Conservation (phyloP, 2,797 vertebrate species). For the Phalloptychus januarius region DNA sequence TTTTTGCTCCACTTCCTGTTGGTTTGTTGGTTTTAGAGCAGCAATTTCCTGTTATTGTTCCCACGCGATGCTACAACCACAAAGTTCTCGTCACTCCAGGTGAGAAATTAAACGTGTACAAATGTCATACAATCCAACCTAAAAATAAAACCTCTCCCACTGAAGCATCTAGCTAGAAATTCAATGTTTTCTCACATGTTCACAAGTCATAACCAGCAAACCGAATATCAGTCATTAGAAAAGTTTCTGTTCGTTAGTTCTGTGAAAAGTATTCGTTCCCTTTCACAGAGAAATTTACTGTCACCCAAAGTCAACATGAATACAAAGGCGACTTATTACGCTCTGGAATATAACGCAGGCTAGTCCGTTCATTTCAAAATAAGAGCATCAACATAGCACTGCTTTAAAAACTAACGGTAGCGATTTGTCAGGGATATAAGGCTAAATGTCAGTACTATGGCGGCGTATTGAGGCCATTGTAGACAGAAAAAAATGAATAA, state of each 20-base stretch:
- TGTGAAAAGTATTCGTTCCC: neutral
- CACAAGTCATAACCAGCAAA: neutral
- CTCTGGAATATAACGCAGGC: too few species aligned
- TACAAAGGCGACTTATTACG: neutral
- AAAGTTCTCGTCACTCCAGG: neutral
- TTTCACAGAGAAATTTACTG: neutral
- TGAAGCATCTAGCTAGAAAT: slow-evolving; percentile 32
- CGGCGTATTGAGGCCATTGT: too few species aligned
- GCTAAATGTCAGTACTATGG: too few species aligned
- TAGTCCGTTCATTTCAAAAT: too few species aligned
- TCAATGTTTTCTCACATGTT: slow-evolving; percentile 17
- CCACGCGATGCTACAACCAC: neutral
- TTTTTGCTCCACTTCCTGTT: neutral
- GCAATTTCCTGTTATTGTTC: neutral
- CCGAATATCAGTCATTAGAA: neutral
- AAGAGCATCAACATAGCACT: too few species aligned
- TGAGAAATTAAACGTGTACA: neutral
- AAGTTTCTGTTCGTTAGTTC: neutral
- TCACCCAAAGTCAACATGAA: neutral
- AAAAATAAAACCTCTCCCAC: slow-evolving; percentile 15
- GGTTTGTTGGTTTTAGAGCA: neutral
- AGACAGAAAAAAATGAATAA: too few species aligned
- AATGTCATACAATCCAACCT: neutral
- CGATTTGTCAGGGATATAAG: too few species aligned
- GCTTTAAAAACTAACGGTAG: too few species aligned